These are phyloP conservation scores for Rotaria macrura DNA, from an alignment of 2,888 invertebrate genomes.

Conservation along the genomic window DNA sequence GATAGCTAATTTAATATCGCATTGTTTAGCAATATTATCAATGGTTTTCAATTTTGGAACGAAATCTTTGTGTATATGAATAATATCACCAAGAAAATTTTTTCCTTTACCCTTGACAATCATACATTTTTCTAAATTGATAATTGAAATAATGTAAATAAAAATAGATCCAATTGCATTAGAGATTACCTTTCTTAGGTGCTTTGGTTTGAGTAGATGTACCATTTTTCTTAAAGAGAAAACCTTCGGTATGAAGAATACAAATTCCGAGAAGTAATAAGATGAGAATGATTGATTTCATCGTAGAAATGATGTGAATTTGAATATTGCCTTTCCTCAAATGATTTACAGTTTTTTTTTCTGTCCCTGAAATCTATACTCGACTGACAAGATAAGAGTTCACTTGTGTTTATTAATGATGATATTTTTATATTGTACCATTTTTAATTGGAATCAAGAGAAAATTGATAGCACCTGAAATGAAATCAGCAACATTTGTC, in stretches of 20 bases:
- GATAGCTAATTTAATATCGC: background rate
- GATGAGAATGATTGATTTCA: background rate
- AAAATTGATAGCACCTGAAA: background rate
- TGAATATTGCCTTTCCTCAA: background rate
- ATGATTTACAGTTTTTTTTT: background rate
- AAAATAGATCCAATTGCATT: background rate
- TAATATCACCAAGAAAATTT: background rate
- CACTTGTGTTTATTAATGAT: background rate
- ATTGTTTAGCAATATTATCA: slow-evolving; percentile 2
- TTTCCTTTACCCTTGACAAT: slow-evolving; percentile 9
- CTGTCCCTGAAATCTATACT: background rate
- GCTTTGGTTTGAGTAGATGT: background rate
- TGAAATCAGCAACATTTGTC: background rate
- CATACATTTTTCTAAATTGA: background rate
- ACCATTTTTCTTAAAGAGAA: background rate
- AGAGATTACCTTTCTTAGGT: background rate
- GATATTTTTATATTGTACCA: background rate
- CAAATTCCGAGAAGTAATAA: background rate
- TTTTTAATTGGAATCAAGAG: background rate
- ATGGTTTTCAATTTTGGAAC: background rate
- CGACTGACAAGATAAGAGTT: background rate
- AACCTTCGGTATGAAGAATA: background rate
- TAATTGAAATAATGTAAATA: background rate
- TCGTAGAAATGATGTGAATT: background rate
- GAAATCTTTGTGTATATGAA: slow-evolving; percentile 1